Base-by-base conservation (phyloP, 2,113 vertebrate species). In the Triplophysa dalaica region DNA sequence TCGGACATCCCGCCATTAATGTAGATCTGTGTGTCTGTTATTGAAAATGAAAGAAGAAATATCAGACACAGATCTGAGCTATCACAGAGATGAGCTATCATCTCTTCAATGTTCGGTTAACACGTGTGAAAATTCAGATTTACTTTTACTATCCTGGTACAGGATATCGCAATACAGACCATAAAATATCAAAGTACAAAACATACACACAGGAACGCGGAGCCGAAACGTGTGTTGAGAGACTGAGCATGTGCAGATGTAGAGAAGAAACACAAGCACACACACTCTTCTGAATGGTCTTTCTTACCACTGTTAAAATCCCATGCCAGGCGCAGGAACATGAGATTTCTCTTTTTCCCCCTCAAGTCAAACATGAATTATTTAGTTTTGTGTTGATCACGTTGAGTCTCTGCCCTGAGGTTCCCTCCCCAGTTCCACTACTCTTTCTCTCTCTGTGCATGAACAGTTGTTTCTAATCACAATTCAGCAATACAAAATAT, bases 301-400 rank as follows among this genome's bases (percentile, higher is more conserved):
- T 79, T 66, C 63, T 87, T 72, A 77, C 81, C 77, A 63, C 86
- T 83, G 82, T 88, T 87, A 81, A 85, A 90, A 85, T 70, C 77
- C 84, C 83, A 85, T 9, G 69, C 85, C 43, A 70, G 77, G 80
- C 83, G 85, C 78, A 82, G 85, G 43, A 63, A 87, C 86, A 85
- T 89, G 81, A 89, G 87, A 88, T 87, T 91, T 84, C 80, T 79
- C 66, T 79, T 73, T 78, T 84, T 83, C 69, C 74, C 82, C 80
- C 85, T 89, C 83, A 70, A 87, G 89, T 90, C 85, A 85, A 82
- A 84, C 88, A 88, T 93, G 87, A 84, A 92, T 91, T 91, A 92
- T 90, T 93, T 85, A 92, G 84, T 70, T 85, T 72, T 81, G 73
- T 90, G 89, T 88, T 90, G 90, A 90, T 89, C 86, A 78, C 81